phyloP scores from a whole-genome alignment of 2,888 invertebrate species.

The Eupithecia subfuscata region DNA sequence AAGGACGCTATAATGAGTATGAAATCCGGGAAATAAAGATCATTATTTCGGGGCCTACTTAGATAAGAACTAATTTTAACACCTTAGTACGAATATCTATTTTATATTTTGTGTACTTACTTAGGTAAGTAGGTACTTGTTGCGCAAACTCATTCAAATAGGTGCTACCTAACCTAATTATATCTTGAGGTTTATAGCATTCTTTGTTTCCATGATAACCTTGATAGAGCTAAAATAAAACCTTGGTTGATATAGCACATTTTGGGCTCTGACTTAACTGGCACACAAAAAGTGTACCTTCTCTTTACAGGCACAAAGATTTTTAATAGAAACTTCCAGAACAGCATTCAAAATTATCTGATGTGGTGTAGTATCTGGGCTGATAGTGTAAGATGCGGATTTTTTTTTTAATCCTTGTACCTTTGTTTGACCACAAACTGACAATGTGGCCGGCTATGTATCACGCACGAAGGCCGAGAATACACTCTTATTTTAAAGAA shows the following conservation, averaged over 20 bases:
- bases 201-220: not conserved
- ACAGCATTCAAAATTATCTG: not conserved
- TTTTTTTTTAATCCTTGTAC: not conserved
- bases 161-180: not conserved
- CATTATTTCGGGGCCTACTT: slow-evolving; percentile 8
- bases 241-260: not conserved
- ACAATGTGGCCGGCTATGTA: no score
- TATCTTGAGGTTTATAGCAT: not conserved
- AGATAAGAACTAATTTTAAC: not conserved
- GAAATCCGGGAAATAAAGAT: slow-evolving; percentile 12
- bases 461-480: no score
- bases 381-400: not conserved
- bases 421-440: no score
- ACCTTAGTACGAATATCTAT: not conserved
- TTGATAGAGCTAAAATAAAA: not conserved
- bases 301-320: not conserved
- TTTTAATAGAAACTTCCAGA: not conserved
- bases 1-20: slow-evolving; percentile 10
- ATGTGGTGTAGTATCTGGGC: not conserved
- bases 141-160: not conserved
- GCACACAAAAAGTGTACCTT: not conserved
- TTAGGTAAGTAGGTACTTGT: not conserved
- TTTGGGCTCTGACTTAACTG: not conserved
- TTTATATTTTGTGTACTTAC: not conserved
- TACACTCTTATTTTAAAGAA: no score